Base-by-base conservation (phyloP, 2,888 invertebrate genomes). In the Gastrophysa polygoni region DNA sequence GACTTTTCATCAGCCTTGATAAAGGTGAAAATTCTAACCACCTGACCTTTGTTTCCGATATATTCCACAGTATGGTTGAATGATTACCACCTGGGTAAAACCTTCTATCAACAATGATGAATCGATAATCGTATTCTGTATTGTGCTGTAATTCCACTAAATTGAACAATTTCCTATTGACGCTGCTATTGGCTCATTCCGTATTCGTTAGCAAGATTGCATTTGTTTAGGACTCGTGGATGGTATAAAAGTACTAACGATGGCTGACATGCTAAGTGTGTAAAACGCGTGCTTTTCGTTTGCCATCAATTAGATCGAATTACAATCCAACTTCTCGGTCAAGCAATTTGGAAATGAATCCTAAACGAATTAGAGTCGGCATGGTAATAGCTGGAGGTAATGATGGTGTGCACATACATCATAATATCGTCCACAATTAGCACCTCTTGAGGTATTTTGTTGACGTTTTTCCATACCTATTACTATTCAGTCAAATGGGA, bases 221-320 rank as follows among this genome's bases (percentile, higher is more conserved):
- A 29, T 61, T 54, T 61, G 60, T 58, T 64, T 61, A 55, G 57
- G 63, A 47, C 64, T 61, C 51, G 59, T 58, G 62, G 56, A 59
- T 38, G 38, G 38, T 38, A 38, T 14, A n/a, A 2, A 38, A 14
- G 38, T 38, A 38, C 38, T 38, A 38, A 38, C 14, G 10, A 38
- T 3, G 11, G 14, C 32, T 32, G 32, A 32, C 11, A 32, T 32
- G 32, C 38, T 38, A 38, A 38, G 38, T 38, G 14, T 3, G 38
- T 10, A n/a, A 14, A 38, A 38, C 38, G 38, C 38, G 38, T 38
- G 38, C 38, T 38, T 38, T 38, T 14, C 14, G 14, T 38, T 38
- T 38, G 38, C n/a, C 38, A 38, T 14, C 38, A 38, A 14, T 32
- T 32, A 32, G 32, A 32, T 32, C 32, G 32, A 38, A 38, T n/a